These are phyloP conservation scores for Eubasilissa splendida DNA, from an alignment of 2,888 invertebrate genomes.

Conservation along the genomic window DNA sequence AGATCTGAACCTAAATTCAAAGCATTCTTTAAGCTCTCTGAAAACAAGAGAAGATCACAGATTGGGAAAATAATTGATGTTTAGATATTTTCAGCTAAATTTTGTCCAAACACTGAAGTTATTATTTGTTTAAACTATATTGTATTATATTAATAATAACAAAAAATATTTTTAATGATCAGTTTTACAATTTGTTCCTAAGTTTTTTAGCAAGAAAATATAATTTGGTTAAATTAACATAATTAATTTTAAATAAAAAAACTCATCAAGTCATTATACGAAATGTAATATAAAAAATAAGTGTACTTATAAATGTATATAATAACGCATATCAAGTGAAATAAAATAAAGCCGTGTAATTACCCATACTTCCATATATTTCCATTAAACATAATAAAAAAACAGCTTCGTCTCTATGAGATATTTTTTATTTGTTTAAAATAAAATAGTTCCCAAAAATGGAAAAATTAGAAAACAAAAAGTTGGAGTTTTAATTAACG, in stretches of 20 bases:
- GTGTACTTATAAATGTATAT: too few species aligned
- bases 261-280: not conserved
- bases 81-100: not conserved
- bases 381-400: too few species aligned
- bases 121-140: slow-evolving; percentile 2
- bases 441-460: too few species aligned
- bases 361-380: too few species aligned
- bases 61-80: not conserved
- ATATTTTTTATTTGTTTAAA: too few species aligned
- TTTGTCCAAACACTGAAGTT: not conserved
- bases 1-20: not conserved
- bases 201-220: not conserved
- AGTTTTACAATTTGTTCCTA: not conserved
- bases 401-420: too few species aligned
- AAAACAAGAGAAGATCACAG: slow-evolving; percentile 6
- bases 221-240: not conserved
- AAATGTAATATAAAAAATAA: not conserved
- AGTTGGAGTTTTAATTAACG: too few species aligned
- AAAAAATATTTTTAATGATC: not conserved
- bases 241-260: not conserved
- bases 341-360: too few species aligned
- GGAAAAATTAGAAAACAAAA: too few species aligned
- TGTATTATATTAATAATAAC: not conserved
- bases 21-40: not conserved
- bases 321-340: too few species aligned